Base-by-base conservation (phyloP, 2,797 vertebrate species). In the Coregonus ussuriensis region DNA sequence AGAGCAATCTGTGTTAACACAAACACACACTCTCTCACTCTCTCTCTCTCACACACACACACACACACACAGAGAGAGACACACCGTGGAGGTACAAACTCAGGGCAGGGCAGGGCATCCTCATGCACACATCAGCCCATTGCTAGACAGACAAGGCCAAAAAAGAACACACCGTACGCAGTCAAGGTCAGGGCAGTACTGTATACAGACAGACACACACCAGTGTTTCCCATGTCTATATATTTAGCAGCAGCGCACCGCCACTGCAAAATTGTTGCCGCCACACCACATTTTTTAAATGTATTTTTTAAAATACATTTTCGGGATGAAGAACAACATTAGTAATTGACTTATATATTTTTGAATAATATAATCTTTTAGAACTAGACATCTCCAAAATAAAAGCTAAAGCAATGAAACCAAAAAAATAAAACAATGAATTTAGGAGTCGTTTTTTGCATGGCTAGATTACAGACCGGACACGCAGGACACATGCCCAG, bases 71-170 rank as follows among this genome's bases (percentile, higher is more conserved):
- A 74, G 72, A 35, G 74, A 74, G 67, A 53, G 6, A 31, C 53
- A 37, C 31, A 69, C 67, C 15, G 14, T 62, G 51, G 11, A 56
- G 51, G 35, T 18, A 56, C 75, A 77, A 33, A 71, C 68, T 59
- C 68, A 71, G 71, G 80, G 76, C 72, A 54, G 77, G 79, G 76
- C 72, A 52, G 67, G 77, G 68, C 65, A 53, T 66, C 79, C 33
- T 52, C 51, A 62, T 6, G 14, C 7, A 53, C 76, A 71, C 21
- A 35, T 18, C 70, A 52, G 9, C 72, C 29, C 53, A 33, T 63
- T 74, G 81, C 15, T 25, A 83, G 25, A 65, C 59, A 77, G 72
- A 71, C 37, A 82, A 82, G 79, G 77, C 74, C 11, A 7, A 15
- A 18, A 21, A 31, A 7, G 72, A 16, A 47, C 72, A 63, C 25